These are phyloP conservation scores for Cirrhinus molitorella DNA, from an alignment of 2,797 vertebrate genomes.

Conservation along the genomic window DNA sequence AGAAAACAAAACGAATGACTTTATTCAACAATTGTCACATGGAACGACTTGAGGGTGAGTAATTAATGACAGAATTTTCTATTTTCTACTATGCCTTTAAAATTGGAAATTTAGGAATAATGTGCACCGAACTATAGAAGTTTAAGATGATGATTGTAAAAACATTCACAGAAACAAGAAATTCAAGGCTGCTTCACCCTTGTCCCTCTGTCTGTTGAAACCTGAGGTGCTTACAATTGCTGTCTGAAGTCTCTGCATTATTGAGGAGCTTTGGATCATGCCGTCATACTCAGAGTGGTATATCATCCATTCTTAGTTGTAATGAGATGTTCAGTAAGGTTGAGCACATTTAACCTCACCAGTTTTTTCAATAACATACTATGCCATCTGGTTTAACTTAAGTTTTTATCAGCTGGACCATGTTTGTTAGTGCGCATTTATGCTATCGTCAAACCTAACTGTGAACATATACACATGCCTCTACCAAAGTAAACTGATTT, in stretches of 20 bases:
- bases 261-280: conserved; percentile 59
- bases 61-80: too few species aligned
- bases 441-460: background rate
- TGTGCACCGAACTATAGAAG: background rate
- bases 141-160: conserved; percentile 1
- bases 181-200: conserved; percentile 14
- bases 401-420: background rate
- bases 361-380: conserved; percentile 17
- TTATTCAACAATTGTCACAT: too few species aligned
- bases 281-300: conserved; percentile 58
- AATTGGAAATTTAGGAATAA: background rate
- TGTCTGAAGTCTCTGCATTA: conserved; percentile 59
- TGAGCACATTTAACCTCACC: conserved; percentile 33
- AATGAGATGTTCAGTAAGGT: conserved; percentile 73
- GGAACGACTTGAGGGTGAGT: too few species aligned
- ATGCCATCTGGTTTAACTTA: conserved; percentile 5
- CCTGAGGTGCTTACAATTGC: conserved; percentile 64
- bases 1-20: too few species aligned
- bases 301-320: conserved; percentile 74
- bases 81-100: too few species aligned
- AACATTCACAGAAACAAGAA: background rate
- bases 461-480: conserved; percentile 31
- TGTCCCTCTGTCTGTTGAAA: conserved; percentile 61
- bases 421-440: conserved; percentile 7
- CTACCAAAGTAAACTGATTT: conserved; percentile 66